Evolutionary conservation across 2,797 vertebrate species (phyloP).

Genomic region (Carcharodon carcharias): DNA sequence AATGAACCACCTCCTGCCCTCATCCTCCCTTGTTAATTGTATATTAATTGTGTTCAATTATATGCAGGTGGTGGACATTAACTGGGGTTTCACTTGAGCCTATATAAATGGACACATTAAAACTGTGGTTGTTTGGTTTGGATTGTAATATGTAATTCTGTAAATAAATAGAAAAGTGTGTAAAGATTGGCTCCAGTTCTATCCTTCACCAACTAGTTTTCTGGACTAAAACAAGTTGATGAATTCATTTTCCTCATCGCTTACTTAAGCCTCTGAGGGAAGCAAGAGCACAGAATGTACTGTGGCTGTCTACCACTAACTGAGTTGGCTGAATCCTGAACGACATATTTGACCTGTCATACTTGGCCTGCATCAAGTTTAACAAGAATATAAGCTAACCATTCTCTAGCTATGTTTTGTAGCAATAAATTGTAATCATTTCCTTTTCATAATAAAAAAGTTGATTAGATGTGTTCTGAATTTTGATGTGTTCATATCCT

Average conservation of each 20-base stretch:
- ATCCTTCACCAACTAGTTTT: background rate
- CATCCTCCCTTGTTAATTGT: too few relatives aligned
- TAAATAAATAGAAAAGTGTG: background rate
- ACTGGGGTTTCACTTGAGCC: too few relatives aligned
- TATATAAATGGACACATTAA: background rate
- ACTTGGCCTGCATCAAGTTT: background rate
- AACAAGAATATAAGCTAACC: background rate
- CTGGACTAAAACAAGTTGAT: background rate
- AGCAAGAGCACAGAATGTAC: background rate
- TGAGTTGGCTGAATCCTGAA: background rate
- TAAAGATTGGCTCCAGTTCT: background rate
- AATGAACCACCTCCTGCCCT: background rate
- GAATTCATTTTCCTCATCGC: background rate
- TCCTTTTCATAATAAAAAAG: background rate
- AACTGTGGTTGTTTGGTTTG: background rate
- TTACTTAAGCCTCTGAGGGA: background rate
- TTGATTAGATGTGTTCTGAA: background rate
- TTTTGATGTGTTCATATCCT: background rate
- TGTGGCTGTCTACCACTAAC: background rate
- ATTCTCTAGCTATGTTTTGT: background rate
- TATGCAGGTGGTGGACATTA: too few relatives aligned
- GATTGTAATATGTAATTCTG: background rate
- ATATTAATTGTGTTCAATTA: too few relatives aligned
- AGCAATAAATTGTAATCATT: background rate
- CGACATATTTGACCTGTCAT: too few relatives aligned